phyloP scores from a whole-genome alignment of 1,140 invertebrate species.

The Thaumetopoea pityocampa region DNA sequence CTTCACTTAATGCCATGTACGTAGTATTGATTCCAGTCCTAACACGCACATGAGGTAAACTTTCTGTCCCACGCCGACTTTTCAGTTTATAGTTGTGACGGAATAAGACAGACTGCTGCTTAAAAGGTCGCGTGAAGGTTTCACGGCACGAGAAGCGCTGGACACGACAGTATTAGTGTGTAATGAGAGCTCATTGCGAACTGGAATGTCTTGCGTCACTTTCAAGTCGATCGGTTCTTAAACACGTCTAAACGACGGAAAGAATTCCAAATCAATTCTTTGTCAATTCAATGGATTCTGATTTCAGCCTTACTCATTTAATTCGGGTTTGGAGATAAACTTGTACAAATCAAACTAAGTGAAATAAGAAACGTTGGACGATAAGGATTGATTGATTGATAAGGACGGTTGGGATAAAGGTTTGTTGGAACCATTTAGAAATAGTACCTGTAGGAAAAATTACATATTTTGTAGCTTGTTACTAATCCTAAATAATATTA shows the following conservation, averaged over 20 bases:
- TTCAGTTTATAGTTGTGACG: background rate
- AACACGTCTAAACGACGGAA: background rate
- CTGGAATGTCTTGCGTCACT: constrained; percentile 3
- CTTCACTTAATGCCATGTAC: constrained; percentile 4
- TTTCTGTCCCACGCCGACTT: constrained; percentile 4
- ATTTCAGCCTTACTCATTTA: no score
- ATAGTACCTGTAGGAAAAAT: no score
- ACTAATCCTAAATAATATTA: no score
- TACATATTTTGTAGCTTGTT: no score
- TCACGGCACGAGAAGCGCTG: constrained; percentile 1
- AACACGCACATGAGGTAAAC: background rate
- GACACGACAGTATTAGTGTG: constrained; percentile 1
- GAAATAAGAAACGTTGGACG: no score
- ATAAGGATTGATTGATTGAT: no score
- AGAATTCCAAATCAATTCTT: no score
- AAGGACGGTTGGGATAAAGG: no score
- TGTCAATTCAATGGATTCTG: no score
- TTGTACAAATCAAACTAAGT: no score
- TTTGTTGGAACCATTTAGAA: no score
- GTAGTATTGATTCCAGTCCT: constrained; percentile 13
- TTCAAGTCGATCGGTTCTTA: constrained; percentile 5
- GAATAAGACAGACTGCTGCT: constrained; percentile 5
- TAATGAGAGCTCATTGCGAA: constrained; percentile 1
- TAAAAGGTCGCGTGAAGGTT: background rate
- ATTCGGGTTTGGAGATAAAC: no score